Base-by-base conservation (phyloP, 2,888 invertebrate genomes). In the Heteromurus nitidus region DNA sequence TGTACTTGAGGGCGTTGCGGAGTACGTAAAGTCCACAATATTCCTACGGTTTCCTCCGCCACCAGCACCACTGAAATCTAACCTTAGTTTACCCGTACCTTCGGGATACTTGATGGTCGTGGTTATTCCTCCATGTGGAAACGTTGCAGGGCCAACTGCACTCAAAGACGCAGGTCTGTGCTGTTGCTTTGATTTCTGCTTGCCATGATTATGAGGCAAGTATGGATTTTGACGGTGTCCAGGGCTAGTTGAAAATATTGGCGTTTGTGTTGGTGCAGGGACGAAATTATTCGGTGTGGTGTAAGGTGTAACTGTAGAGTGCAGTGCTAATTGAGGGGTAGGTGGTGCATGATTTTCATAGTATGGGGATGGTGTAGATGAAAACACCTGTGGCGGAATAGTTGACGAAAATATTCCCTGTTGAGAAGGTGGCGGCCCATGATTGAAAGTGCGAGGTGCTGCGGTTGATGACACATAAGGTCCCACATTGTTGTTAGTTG, bases 41-140 rank as follows among this genome's bases (percentile, higher is more conserved):
- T 82, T 84, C 18, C 68, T 67, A 13, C 83, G 67, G 36, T 79
- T 82, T 2, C 72, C 44, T 5, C 30, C 28, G 18, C 55, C 31
- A 2, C 62, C 55, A n/a, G 65, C 73, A 18, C 76, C 81, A 30
- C 81, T 81, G 18, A 84, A 76, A 20, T 76, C 74, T 5, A 82
- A 24, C 20, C 82, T 62, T 3, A 84, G 60, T 36, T 77, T 82
- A 9, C 82, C 81, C 0, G 82, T 82, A 9, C 85, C 83, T 64
- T 82, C 85, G 2, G 83, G 85, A 55, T 81, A 83, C 7, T 85
- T 83, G 3, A 85, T 83, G 0, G 83, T 85, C 5, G 82, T 85
- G 7, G 82, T 83, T 7, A 83, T 83, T 7, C 82, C 82, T 7
- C 72, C 74, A 7, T 72, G 74, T 3, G 79, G 82, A 62, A 81